Base-by-base conservation (phyloP, 1,140 invertebrate genomes). In the Rhizoglyphus robini region DNA sequence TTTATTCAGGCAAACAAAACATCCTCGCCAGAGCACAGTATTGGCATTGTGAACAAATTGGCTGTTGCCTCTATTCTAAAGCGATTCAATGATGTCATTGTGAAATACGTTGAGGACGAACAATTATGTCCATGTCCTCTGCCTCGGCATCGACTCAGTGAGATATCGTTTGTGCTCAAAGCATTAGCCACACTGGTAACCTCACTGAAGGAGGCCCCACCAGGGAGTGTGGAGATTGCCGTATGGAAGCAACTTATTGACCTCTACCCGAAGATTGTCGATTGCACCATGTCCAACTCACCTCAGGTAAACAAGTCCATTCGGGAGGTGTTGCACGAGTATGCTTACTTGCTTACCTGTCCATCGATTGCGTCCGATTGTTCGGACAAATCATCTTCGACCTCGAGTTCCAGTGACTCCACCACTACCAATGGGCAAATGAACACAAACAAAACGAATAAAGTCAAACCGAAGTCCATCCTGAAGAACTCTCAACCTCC, bases 101-200 rank as follows among this genome's bases (percentile, higher is more conserved):
- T 76, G 48, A 87, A 88, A 71, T 96, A 89, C 75, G 87, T 87
- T 20, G 84, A 90, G 49, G 90, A 94, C 72, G 90, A 94, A 71
- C 83, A 85, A 62, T 82, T 88, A 63, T 87, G 86, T 73, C 93
- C 92, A 75, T 90, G 88, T 76, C 88, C 88, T 0, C 77, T 95
- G 63, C 88, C 91, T 15, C 87, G 88, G 74, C 90, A 94, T 72
- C 81, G 92, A 65, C 79, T 96, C 61, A 92, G 91, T 3, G 94
- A 97, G 79, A 93, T 96, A 75, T 90, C 90, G 41, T 96, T 95
- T 77, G 92, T 96, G n/a, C 74, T 97, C 31, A 93, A 96, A 79
- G 93, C 93, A 48, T 85, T 96, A 58, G 88, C 90, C 11, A 95
- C 93, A 0, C 79, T 97, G 23, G 84, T 95, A 2, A 83, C 88